These are phyloP conservation scores for Habrosyne pyritoides DNA, from an alignment of 2,888 invertebrate genomes.

Conservation along the genomic window DNA sequence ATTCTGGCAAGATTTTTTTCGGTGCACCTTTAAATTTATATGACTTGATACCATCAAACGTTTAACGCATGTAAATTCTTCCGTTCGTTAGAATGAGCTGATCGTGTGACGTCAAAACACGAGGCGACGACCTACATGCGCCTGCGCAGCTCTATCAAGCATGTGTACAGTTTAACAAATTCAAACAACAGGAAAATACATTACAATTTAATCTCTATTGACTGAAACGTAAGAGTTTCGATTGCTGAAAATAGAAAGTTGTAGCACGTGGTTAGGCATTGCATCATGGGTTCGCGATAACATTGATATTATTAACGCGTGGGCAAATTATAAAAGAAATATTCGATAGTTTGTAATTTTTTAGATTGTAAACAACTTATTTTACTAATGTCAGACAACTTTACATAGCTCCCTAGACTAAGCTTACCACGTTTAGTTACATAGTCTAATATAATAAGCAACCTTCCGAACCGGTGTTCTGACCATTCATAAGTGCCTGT, in stretches of 20 bases:
- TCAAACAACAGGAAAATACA: constrained; percentile 9
- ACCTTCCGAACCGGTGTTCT: too few species aligned
- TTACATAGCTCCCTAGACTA: too few species aligned
- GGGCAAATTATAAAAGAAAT: background rate
- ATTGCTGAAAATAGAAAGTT: background rate
- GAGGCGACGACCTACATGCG: constrained; percentile 49
- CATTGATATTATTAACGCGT: background rate
- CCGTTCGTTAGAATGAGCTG: constrained; percentile 16
- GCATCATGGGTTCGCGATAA: constrained; percentile 18
- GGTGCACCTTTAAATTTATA: background rate
- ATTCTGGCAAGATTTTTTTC: background rate
- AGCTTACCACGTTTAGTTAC: too few species aligned
- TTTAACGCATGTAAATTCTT: constrained; percentile 20
- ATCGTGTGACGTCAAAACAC: constrained; percentile 19
- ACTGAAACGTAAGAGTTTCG: constrained; percentile 13
- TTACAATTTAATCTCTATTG: constrained; percentile 17
- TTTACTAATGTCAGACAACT: too few species aligned
- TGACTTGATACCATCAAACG: background rate
- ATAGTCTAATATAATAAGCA: too few species aligned
- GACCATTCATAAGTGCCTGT: too few species aligned
- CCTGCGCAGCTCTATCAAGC: constrained; percentile 26
- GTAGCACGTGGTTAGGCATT: constrained; percentile 22
- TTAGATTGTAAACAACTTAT: too few species aligned
- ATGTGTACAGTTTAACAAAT: constrained; percentile 30
- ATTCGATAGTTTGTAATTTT: too few species aligned